Conservation (phyloP, 2,797 vertebrate genomes). For the Acanthurus leucopareius region DNA sequence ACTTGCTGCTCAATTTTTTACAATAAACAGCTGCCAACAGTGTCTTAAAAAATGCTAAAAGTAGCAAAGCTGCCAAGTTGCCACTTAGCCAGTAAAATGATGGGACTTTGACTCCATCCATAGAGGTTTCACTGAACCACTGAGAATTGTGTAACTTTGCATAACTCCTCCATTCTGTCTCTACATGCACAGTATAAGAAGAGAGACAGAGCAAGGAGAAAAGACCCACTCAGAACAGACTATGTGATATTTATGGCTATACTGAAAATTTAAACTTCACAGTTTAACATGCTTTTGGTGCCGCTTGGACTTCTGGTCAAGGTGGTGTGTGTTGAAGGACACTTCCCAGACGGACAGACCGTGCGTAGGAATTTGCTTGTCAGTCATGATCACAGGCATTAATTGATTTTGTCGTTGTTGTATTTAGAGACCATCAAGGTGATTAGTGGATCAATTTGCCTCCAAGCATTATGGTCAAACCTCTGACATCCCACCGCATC, state of each 20-base stretch:
- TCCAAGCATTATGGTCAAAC: slow-evolving; percentile 8
- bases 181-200: neutral
- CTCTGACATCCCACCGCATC: slow-evolving; percentile 8
- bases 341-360: slow-evolving; percentile 7
- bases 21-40: neutral
- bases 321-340: slow-evolving; percentile 15
- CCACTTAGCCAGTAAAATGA: slow-evolving; percentile 6
- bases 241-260: neutral
- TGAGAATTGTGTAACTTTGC: slow-evolving; percentile 1
- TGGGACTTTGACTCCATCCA: neutral
- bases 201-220: neutral
- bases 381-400: slow-evolving; percentile 36
- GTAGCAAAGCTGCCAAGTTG: neutral
- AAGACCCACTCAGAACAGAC: neutral
- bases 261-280: neutral
- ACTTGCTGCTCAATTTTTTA: neutral
- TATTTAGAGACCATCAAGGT: slow-evolving; percentile 44
- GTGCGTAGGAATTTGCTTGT: slow-evolving; percentile 27
- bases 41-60: neutral
- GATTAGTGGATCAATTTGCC: slow-evolving; percentile 61
- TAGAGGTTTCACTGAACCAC: slow-evolving; percentile 3
- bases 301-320: slow-evolving; percentile 18
- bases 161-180: slow-evolving; percentile 8
- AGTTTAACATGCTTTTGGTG: neutral
- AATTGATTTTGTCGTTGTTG: slow-evolving; percentile 45